These are phyloP conservation scores for Chondrilla cf. caribensis DNA, from an alignment of 37 sponge, comb jelly and placozoan species.

Conservation along the genomic window DNA sequence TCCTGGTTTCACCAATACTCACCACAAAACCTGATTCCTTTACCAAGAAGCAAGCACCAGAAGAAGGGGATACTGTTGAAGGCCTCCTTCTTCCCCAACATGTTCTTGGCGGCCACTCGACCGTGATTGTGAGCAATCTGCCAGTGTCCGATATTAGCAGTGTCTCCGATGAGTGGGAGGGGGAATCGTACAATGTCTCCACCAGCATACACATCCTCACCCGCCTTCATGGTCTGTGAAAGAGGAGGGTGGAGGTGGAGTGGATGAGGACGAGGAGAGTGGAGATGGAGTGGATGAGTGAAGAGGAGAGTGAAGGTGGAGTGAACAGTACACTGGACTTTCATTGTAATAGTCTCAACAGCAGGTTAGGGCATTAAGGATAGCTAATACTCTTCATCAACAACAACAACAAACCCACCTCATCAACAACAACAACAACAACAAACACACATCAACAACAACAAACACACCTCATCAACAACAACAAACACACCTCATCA, in stretches of 20 bases:
- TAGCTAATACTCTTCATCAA: too few species aligned
- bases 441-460: background rate
- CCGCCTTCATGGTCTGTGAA: slow-evolving; percentile 64
- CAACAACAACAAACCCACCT: too few species aligned
- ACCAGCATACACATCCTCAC: slow-evolving; percentile 79
- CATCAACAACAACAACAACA: too few species aligned
- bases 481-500: background rate
- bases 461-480: background rate
- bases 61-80: slow-evolving; percentile 88
- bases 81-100: slow-evolving; percentile 64
- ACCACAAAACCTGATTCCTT: slow-evolving; percentile 89
- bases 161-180: slow-evolving; percentile 59
- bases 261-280: background rate
- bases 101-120: slow-evolving; percentile 81
- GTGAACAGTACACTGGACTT: too few species aligned
- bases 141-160: slow-evolving; percentile 91
- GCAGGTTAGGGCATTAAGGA: too few species aligned
- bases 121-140: slow-evolving; percentile 91
- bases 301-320: background rate
- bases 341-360: background rate
- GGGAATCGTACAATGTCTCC: slow-evolving; percentile 90
- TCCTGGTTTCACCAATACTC: too few species aligned
- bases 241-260: background rate
- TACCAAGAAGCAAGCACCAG: slow-evolving; percentile 91
- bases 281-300: background rate